A percentile compares a stretch with the other conserved stretches of the same genome.
Evolutionary conservation across 2,113 vertebrate species (phyloP).

Genomic region (Microtus pennsylvanicus): DNA sequence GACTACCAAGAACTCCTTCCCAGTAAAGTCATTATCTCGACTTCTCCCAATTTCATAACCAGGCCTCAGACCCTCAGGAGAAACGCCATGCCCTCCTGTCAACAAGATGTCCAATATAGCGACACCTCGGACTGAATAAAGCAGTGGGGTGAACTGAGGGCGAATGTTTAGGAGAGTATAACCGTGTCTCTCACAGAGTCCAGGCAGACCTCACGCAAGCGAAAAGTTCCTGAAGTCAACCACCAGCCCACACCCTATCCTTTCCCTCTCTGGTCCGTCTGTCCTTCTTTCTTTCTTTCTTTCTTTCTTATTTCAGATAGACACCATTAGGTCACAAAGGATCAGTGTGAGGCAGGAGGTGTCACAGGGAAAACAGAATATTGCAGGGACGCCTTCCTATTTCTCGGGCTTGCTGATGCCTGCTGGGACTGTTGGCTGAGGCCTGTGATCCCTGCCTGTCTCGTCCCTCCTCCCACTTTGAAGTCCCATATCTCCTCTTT

Average conservation of each 20-base stretch:
- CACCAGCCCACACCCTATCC: constrained; percentile 58
- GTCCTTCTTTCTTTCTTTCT: too few species aligned
- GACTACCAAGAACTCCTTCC: neutral
- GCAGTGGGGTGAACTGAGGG: constrained; percentile 80
- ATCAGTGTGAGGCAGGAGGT: neutral
- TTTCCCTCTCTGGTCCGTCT: neutral
- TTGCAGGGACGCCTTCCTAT: rapidly evolving
- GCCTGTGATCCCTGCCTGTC: neutral
- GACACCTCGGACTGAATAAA: constrained; percentile 88
- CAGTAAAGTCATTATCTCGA: constrained; percentile 85
- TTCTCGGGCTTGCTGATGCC: neutral
- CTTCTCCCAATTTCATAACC: constrained; percentile 85
- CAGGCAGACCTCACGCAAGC: constrained; percentile 84
- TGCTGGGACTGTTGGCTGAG: neutral
- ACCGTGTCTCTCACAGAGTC: constrained; percentile 55
- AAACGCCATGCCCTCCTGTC: constrained; percentile 80
- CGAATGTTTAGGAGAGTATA: constrained; percentile 86
- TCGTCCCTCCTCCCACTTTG: neutral
- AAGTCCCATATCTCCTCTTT: too few species aligned
- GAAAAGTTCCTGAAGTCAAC: constrained; percentile 83
- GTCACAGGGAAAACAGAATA: neutral
- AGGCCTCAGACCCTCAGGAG: constrained; percentile 82
- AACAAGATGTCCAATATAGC: constrained; percentile 84
- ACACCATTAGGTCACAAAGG: constrained; percentile 73
- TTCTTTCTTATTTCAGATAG: constrained; percentile 73